Conservation (phyloP, 2,797 vertebrate genomes). For the Periparus ater region DNA sequence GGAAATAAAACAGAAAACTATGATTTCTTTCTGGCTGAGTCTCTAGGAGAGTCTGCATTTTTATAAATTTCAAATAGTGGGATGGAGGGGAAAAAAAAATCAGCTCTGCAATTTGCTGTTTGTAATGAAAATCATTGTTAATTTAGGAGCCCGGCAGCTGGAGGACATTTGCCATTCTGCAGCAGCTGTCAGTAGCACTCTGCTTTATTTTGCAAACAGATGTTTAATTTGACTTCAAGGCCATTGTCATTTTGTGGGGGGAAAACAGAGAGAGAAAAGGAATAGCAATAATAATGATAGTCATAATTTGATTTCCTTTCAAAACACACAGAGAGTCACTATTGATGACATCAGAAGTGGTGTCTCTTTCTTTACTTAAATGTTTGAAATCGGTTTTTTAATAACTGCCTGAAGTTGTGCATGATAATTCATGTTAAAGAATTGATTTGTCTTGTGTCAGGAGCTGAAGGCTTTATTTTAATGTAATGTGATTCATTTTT, state of each 20-base stretch:
- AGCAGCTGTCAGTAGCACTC: conserved; percentile 75
- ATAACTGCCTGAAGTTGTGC: neutral
- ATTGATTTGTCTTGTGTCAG: neutral
- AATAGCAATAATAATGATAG: conserved; percentile 71
- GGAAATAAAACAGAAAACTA: neutral
- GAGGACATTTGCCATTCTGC: conserved; percentile 66
- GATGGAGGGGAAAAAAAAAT: neutral
- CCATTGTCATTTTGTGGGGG: conserved; percentile 68
- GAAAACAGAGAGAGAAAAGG: conserved; percentile 51
- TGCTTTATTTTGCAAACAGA: conserved; percentile 79
- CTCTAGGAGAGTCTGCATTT: neutral
- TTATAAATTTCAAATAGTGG: conserved; percentile 7
- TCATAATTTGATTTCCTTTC: conserved; percentile 71
- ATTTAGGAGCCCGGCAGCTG: conserved; percentile 75
- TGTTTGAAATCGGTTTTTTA: conserved; percentile 9
- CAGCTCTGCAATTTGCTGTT: conserved; percentile 48
- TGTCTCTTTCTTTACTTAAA: conserved; percentile 52
- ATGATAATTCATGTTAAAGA: neutral
- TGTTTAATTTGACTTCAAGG: conserved; percentile 78
- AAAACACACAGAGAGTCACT: conserved; percentile 60
- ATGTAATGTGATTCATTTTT: neutral
- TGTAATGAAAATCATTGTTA: conserved; percentile 75
- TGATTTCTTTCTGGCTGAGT: neutral
- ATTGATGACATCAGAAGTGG: conserved; percentile 45
- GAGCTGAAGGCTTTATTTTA: neutral